These are phyloP conservation scores for Sebastes alutus DNA, from an alignment of 2,797 vertebrate genomes.

Conservation along the genomic window DNA sequence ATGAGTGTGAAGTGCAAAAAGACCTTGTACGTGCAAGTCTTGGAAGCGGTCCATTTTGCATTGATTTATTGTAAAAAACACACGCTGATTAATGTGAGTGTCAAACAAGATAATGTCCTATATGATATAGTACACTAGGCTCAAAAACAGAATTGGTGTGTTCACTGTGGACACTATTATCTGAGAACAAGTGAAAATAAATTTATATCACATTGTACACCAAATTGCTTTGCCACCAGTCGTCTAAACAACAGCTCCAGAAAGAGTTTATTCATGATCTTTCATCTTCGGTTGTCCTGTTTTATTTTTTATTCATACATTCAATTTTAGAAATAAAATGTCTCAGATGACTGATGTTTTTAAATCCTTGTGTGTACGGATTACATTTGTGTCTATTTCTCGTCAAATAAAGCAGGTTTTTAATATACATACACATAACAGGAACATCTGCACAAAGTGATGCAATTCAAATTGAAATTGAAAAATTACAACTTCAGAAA, in stretches of 20 bases:
- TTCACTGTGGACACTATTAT: neutral
- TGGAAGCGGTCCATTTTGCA: neutral
- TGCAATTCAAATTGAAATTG: neutral
- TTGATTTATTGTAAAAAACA: neutral
- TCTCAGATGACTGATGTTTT: neutral
- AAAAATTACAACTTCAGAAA: neutral
- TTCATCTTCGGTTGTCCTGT: neutral
- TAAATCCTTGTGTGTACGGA: neutral
- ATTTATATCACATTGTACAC: neutral
- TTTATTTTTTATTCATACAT: neutral
- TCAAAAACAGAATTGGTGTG: neutral
- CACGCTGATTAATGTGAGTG: neutral
- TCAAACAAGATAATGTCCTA: neutral
- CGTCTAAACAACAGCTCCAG: neutral
- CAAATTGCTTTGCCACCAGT: neutral
- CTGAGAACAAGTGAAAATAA: neutral
- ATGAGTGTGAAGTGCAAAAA: neutral
- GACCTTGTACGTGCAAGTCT: neutral
- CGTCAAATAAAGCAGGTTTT: neutral
- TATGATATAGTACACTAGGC: neutral
- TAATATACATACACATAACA: neutral
- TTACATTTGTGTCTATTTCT: neutral
- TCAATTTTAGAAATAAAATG: neutral
- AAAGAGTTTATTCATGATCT: neutral
- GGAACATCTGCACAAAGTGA: neutral